Conservation (phyloP, 2,797 vertebrate species). For the Sebastes diploproa region DNA sequence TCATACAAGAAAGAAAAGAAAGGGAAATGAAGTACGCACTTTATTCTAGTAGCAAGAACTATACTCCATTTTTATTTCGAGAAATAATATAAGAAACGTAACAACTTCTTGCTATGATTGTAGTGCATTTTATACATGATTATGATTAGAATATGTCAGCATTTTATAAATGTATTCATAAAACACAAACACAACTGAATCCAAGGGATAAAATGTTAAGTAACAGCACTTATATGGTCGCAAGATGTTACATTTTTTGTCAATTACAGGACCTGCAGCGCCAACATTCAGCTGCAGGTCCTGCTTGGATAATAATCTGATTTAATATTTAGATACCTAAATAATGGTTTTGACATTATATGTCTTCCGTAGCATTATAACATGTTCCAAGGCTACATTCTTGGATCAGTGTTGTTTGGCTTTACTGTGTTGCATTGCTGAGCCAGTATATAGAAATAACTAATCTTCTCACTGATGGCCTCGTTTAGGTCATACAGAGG, state of each 20-base stretch:
- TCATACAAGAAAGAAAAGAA: neutral
- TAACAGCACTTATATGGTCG: neutral
- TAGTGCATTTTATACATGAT: neutral
- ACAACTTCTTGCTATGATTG: fast-evolving
- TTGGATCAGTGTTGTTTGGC: neutral
- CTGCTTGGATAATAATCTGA: neutral
- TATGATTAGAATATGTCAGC: neutral
- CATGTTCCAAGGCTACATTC: neutral
- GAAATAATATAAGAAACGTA: neutral
- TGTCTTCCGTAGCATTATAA: neutral
- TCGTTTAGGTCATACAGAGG: no score
- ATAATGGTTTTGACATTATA: neutral
- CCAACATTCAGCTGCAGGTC: neutral
- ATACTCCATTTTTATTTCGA: neutral
- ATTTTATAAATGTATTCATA: neutral
- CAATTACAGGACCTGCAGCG: neutral
- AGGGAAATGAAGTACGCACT: neutral
- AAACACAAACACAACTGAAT: neutral
- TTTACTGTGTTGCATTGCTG: neutral
- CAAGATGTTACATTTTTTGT: neutral
- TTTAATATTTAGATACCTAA: neutral
- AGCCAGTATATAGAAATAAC: neutral
- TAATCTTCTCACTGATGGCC: fast-evolving
- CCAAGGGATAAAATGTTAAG: neutral
- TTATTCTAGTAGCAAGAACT: neutral